These are phyloP conservation scores for Julus scanicus DNA, from an alignment of 2,888 invertebrate species.

Conservation along the genomic window DNA sequence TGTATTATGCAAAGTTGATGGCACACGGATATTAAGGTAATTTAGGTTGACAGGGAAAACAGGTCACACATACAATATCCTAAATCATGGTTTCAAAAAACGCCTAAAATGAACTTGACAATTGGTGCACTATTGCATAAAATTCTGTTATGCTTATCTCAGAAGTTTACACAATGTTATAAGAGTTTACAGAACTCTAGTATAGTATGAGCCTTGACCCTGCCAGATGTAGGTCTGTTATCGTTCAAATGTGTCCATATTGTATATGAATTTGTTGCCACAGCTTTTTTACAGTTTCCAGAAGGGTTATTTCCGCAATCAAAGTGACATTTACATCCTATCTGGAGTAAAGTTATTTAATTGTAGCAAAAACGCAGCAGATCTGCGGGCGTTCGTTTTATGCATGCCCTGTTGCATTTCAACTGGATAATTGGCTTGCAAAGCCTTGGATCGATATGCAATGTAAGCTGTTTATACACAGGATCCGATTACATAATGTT, in stretches of 20 bases:
- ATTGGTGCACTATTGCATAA: too few relatives aligned
- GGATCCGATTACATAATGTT: slow-evolving; percentile 21
- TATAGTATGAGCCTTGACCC: background rate
- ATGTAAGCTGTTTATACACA: background rate
- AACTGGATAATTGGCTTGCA: background rate
- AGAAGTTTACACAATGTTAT: too few relatives aligned
- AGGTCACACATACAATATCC: too few relatives aligned
- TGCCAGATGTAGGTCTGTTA: background rate
- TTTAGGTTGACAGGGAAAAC: too few relatives aligned
- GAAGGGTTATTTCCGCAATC: background rate
- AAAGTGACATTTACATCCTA: background rate
- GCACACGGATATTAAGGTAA: too few relatives aligned
- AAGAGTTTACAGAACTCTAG: too few relatives aligned
- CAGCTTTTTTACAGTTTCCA: background rate
- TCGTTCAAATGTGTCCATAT: background rate
- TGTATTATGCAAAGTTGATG: too few relatives aligned
- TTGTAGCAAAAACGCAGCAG: background rate
- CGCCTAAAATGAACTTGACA: too few relatives aligned
- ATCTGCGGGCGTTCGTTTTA: background rate
- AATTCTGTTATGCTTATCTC: too few relatives aligned
- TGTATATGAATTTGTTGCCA: background rate
- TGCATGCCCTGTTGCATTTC: background rate
- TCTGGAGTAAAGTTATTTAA: background rate
- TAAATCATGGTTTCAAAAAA: too few relatives aligned
- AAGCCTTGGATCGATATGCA: background rate